Conservation (phyloP, 2,888 invertebrate genomes). For the Epinotia bilunana region DNA sequence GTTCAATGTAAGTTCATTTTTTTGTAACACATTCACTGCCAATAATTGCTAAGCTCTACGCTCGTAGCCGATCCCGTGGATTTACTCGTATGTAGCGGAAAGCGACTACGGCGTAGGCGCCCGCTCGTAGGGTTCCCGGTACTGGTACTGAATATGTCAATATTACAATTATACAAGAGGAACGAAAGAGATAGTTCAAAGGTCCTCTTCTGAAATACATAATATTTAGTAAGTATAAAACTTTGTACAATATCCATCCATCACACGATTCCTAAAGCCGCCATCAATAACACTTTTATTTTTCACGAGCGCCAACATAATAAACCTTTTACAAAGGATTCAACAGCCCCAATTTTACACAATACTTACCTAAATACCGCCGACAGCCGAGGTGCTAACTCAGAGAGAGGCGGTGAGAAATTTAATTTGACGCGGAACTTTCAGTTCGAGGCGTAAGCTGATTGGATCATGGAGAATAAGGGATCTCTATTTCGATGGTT, state of each 20-base stretch:
- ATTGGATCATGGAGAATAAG: conserved; percentile 28
- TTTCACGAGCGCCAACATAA: not conserved
- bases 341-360: conserved; percentile 38
- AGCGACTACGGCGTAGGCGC: too few relatives aligned
- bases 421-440: conserved; percentile 42
- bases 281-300: conserved; percentile 13
- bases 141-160: not conserved
- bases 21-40: not conserved
- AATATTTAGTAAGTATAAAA: not conserved
- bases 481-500: conserved; percentile 13
- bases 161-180: not conserved
- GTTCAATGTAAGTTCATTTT: not conserved
- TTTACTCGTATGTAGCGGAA: too few relatives aligned
- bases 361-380: conserved; percentile 27
- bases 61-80: too few relatives aligned
- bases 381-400: conserved; percentile 39
- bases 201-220: not conserved
- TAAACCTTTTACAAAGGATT: conserved; percentile 18
- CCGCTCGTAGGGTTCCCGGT: too few relatives aligned
- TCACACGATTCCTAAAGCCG: not conserved
- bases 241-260: not conserved
- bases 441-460: conserved; percentile 32
- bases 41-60: too few relatives aligned
- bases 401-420: conserved; percentile 37
- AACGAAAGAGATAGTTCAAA: not conserved